Conservation (phyloP, 2,888 invertebrate genomes). For the Marronus borbonicus region DNA sequence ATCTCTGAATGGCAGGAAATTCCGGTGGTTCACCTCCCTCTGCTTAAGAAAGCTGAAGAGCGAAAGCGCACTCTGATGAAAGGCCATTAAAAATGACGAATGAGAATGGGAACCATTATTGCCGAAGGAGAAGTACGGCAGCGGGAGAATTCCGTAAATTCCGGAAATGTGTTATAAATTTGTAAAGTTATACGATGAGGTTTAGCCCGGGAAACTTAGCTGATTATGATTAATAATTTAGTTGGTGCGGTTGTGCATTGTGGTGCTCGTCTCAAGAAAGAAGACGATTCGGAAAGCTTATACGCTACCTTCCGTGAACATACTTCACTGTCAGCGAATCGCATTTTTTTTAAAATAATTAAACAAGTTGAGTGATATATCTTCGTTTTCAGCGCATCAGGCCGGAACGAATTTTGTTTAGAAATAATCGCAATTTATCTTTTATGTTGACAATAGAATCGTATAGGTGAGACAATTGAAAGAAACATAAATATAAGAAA, state of each 20-base stretch:
- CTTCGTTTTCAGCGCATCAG: background rate
- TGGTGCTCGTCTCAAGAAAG: conserved; percentile 25
- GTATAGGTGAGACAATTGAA: too few species aligned
- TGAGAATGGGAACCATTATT: conserved; percentile 32
- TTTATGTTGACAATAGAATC: too few species aligned
- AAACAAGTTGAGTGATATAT: conserved; percentile 10
- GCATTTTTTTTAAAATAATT: conserved; percentile 29
- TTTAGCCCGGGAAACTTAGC: conserved; percentile 37
- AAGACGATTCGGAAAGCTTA: conserved; percentile 14
- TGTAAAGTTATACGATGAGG: conserved; percentile 49
- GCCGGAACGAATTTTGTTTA: background rate
- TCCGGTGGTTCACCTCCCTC: conserved; percentile 11
- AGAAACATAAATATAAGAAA: too few species aligned
- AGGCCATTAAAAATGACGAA: conserved; percentile 43
- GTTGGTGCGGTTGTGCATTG: conserved; percentile 5
- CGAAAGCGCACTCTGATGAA: conserved; percentile 15
- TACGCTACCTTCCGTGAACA: background rate
- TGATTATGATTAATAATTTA: conserved; percentile 50
- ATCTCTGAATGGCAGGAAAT: conserved; percentile 5
- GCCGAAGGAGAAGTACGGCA: conserved; percentile 7
- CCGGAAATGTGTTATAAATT: conserved; percentile 51
- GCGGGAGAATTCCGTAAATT: conserved; percentile 44
- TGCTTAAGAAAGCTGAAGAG: conserved; percentile 6
- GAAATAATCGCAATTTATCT: too few species aligned
- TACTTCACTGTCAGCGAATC: background rate